Evolutionary conservation across 2,797 vertebrate genomes (phyloP), one percentile per base, ranked within the genome.

Genomic region (Oreortyx pictus): DNA sequence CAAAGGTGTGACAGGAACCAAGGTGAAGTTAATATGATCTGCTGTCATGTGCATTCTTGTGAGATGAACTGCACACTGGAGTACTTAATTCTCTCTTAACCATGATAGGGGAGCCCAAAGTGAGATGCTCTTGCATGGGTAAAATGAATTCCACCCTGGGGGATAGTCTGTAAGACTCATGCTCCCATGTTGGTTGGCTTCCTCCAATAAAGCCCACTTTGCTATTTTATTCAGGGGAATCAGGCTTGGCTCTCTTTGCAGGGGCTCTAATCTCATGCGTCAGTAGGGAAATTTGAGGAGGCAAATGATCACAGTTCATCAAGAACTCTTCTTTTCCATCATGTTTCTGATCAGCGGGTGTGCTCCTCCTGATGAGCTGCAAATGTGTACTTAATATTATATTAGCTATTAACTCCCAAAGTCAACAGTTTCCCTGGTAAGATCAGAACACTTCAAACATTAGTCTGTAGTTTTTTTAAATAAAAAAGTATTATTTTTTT

Each of bases 381-480:
- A 92, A 93, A 94, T 96, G 94, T 93, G 79, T 92, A 95, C 72
- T 96, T 96, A 93, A 96, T 93, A 94, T 82, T 90, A 81, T 71
- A 88, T 94, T 92, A 76, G 82, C 92, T 86, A 78, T 86, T 96
- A 92, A 84, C 90, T 93, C 84, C 91, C 90, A 96, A 94, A 95
- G 86, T 96, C 95, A 96, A 95, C 93, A 95, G 62, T 88, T 90
- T 82, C 75, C 94, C 93, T 88, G 87, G 88, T 56, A 95, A 93
- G 95, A 91, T 94, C 88, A 94, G 86, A 96, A 60, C 75, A 92
- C 67, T 94, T 81, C 72, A 92, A 93, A 91, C 52, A 81, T 76
- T 89, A 71, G 29, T 65, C 61, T n/a, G 7, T 41, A 56, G 35
- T 11, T 56, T n/a, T 56, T 56, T 71, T 54, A 35, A 10, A 3